Percentiles rank a stretch among this genome's conserved stretches.
Conservation (phyloP, 30 jellyfish, hydroid and myxozoan species). For the Cassiopea xamachana region DNA sequence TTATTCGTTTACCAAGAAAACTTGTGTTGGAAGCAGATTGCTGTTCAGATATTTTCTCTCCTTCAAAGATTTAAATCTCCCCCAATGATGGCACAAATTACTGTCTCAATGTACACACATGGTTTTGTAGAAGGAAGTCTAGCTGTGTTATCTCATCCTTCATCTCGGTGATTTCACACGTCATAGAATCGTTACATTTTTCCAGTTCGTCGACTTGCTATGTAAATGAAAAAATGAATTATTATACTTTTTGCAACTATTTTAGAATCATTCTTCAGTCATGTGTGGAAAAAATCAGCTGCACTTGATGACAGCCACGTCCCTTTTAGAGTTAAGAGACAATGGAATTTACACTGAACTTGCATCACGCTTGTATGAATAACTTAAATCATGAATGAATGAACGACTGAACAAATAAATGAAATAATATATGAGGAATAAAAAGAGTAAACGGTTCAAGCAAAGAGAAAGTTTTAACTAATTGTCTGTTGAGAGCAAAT, state of each 20-base stretch:
- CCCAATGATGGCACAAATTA: neutral
- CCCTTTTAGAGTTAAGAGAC: no score
- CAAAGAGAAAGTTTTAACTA: neutral
- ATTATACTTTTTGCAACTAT: neutral
- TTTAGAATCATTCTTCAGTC: no score
- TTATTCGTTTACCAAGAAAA: no score
- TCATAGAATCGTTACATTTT: slow-evolving; percentile 33
- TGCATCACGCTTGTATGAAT: no score
- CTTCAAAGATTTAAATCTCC: no score
- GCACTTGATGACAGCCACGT: no score
- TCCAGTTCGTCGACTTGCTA: slow-evolving; percentile 70
- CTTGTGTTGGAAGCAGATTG: no score
- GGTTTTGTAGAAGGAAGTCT: slow-evolving; percentile 54
- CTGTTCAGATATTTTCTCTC: no score
- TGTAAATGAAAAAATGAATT: neutral
- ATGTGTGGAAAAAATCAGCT: no score
- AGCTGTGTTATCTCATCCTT: slow-evolving; percentile 54
- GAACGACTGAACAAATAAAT: neutral
- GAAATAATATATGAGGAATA: neutral
- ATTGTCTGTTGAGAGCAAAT: no score
- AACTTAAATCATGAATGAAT: neutral
- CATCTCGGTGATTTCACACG: slow-evolving; percentile 59
- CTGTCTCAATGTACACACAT: slow-evolving; percentile 36
- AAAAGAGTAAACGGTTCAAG: neutral
- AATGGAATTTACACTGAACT: no score